These are phyloP conservation scores for Neopelma chrysocephalum DNA, from an alignment of 2,797 vertebrate species.

Conservation along the genomic window DNA sequence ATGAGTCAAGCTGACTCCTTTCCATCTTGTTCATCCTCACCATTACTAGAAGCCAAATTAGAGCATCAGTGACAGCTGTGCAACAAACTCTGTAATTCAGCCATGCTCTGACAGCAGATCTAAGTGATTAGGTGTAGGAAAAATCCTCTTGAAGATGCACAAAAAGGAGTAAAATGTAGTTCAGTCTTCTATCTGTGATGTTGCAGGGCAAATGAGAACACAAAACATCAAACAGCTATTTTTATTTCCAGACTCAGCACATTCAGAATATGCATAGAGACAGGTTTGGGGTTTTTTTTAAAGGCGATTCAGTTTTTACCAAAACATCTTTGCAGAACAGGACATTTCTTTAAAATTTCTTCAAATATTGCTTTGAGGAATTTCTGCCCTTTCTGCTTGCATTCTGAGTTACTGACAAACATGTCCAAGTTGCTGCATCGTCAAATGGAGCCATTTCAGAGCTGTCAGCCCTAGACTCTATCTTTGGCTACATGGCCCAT, in stretches of 20 bases:
- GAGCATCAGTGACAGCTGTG: not conserved
- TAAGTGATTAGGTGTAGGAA: not conserved
- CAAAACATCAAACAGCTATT: conserved; percentile 30
- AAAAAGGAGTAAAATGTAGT: conserved; percentile 2
- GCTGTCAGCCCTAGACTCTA: conserved; percentile 22
- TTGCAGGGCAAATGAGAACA: conserved; percentile 34
- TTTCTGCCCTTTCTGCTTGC: conserved; percentile 44
- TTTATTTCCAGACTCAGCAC: conserved; percentile 41
- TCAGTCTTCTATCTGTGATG: not conserved
- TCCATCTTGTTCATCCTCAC: not conserved
- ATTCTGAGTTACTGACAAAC: conserved; percentile 22
- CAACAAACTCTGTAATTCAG: not conserved
- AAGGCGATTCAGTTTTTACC: not conserved
- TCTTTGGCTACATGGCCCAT: conserved; percentile 36
- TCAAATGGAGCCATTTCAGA: conserved; percentile 40
- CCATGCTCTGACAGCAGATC: not conserved
- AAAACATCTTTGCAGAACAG: not conserved
- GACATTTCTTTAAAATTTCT: conserved; percentile 6
- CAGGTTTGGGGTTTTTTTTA: not conserved
- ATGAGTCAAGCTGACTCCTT: not conserved
- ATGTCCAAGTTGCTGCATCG: not conserved
- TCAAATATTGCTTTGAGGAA: conserved; percentile 37
- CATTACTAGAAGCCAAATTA: not conserved
- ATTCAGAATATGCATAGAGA: conserved; percentile 20
- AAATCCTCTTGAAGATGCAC: not conserved